A percentile compares a stretch with the other conserved stretches of the same genome.
phyloP scores from a whole-genome alignment of 2,113 vertebrate genomes.

The Oceanodroma tethys region DNA sequence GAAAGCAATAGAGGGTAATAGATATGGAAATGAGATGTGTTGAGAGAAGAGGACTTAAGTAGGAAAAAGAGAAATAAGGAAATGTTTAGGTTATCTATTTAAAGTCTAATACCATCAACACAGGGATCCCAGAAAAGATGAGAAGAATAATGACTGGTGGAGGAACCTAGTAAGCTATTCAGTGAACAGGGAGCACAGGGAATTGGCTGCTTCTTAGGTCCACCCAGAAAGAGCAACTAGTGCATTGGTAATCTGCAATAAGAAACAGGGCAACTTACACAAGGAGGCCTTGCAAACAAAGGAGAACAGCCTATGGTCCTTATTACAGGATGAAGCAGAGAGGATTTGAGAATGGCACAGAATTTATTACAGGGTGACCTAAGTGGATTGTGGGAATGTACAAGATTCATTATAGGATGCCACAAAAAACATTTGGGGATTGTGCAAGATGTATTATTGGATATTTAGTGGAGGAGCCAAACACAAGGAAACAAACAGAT shows the following conservation, averaged over 20 bases:
- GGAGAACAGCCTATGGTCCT: accelerated
- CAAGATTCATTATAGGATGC: neutral
- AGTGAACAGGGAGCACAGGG: neutral
- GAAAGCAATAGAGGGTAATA: neutral
- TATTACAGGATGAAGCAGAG: neutral
- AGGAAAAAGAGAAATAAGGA: neutral
- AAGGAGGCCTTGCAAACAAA: neutral
- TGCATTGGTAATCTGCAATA: neutral
- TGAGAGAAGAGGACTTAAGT: neutral
- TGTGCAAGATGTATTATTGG: neutral
- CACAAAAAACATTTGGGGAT: neutral
- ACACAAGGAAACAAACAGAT: neutral
- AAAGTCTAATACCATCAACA: neutral
- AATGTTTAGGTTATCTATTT: neutral
- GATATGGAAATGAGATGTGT: neutral
- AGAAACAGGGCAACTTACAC: neutral
- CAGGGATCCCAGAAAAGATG: neutral
- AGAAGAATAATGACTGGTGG: neutral
- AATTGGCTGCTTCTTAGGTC: neutral
- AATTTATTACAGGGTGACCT: neutral
- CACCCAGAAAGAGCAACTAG: neutral
- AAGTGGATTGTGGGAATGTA: neutral
- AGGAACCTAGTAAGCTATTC: neutral
- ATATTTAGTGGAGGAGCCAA: neutral
- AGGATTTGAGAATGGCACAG: neutral